phyloP scores from a whole-genome alignment of 1,140 invertebrate genomes.

The Drosophila mauritiana region DNA sequence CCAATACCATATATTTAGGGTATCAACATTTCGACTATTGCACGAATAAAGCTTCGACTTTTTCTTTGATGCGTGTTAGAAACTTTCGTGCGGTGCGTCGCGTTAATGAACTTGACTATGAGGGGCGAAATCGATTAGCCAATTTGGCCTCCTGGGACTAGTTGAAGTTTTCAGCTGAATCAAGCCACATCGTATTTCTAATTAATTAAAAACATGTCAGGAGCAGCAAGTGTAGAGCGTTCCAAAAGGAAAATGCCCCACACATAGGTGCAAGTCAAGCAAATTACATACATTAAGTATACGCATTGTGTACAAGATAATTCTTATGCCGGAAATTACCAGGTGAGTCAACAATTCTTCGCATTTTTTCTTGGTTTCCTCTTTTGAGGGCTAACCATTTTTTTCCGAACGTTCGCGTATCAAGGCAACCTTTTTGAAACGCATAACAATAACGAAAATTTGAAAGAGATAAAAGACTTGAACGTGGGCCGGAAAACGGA shows the following conservation, averaged over 20 bases:
- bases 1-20: not conserved
- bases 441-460: constrained; percentile 82
- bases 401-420: constrained; percentile 25
- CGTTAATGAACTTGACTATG: constrained; percentile 59
- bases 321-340: constrained; percentile 71
- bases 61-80: constrained; percentile 44
- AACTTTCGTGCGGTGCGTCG: constrained; percentile 31
- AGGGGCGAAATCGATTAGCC: constrained; percentile 55
- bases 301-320: constrained; percentile 58
- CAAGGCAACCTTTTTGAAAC: constrained; percentile 78
- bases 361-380: constrained; percentile 32
- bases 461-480: constrained; percentile 80
- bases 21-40: not conserved
- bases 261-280: constrained; percentile 15
- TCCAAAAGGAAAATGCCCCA: not conserved
- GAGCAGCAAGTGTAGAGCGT: constrained; percentile 23
- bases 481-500: constrained; percentile 78
- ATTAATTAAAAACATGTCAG: constrained; percentile 80
- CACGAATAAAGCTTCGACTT: not conserved
- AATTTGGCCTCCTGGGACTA: constrained; percentile 40
- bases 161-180: constrained; percentile 39
- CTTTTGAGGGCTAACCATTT: constrained; percentile 23
- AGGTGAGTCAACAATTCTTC: constrained; percentile 75
- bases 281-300: constrained; percentile 67
- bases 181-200: constrained; percentile 33